Conservation (phyloP, 2,797 vertebrate species). For the Mus caroli region DNA sequence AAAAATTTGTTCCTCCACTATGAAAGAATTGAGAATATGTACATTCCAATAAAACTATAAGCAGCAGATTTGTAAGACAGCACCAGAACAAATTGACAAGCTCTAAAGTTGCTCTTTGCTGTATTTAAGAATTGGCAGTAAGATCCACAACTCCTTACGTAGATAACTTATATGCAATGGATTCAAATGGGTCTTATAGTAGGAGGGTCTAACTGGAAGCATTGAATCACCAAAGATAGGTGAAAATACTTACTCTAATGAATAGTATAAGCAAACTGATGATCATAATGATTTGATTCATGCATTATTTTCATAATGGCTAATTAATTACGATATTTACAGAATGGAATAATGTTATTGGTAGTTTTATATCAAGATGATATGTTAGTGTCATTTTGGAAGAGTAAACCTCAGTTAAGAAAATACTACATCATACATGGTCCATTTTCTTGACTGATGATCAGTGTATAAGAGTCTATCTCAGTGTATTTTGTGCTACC, state of each 20-base stretch:
- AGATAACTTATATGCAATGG: background rate
- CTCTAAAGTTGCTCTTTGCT: background rate
- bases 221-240: background rate
- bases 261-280: background rate
- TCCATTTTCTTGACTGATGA: background rate
- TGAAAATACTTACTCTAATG: background rate
- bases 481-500: background rate
- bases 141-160: background rate
- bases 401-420: background rate
- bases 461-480: background rate
- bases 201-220: too few species aligned
- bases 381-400: background rate
- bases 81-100: background rate
- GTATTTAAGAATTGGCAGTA: background rate
- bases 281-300: background rate
- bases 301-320: background rate
- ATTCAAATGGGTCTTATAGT: too few species aligned
- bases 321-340: background rate
- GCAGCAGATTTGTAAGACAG: background rate
- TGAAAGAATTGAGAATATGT: too few species aligned
- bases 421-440: background rate
- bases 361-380: background rate
- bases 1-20: background rate
- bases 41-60: background rate
- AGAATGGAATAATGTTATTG: background rate